Conservation (phyloP, 2,113 vertebrate species). For the Pseudorasbora parva region DNA sequence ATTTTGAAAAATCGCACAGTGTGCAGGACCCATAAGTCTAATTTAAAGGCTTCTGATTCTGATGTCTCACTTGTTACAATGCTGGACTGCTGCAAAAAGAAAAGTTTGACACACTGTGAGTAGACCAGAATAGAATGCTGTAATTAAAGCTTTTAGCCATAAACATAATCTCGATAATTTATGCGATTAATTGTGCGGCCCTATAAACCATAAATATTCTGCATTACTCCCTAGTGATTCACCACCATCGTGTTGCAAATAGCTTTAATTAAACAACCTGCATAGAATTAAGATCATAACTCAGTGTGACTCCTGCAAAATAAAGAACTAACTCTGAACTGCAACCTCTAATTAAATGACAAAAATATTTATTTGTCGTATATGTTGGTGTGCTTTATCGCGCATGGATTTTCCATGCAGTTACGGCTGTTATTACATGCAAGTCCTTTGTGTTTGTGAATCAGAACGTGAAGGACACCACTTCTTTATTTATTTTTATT, state of each 20-base stretch:
- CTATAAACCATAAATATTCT: conserved; percentile 4
- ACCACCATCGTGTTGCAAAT: conserved; percentile 35
- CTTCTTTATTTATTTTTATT: background rate
- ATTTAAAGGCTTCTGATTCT: background rate
- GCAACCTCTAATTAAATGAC: conserved; percentile 51
- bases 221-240: conserved; percentile 19
- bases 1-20: too few relatives aligned
- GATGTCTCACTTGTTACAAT: background rate
- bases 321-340: conserved; percentile 54
- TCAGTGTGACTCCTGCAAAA: conserved; percentile 32
- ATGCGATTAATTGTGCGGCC: background rate
- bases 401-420: background rate
- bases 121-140: background rate
- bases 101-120: background rate
- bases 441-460: background rate
- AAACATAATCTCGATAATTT: background rate
- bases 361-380: conserved; percentile 46
- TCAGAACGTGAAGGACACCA: background rate
- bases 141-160: conserved; percentile 18
- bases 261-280: conserved; percentile 53
- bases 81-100: background rate
- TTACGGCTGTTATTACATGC: background rate
- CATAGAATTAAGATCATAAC: conserved; percentile 43
- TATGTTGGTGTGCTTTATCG: conserved; percentile 24
- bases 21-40: background rate